Conservation (phyloP, 2,797 vertebrate species). For the Aplochiton taeniatus region DNA sequence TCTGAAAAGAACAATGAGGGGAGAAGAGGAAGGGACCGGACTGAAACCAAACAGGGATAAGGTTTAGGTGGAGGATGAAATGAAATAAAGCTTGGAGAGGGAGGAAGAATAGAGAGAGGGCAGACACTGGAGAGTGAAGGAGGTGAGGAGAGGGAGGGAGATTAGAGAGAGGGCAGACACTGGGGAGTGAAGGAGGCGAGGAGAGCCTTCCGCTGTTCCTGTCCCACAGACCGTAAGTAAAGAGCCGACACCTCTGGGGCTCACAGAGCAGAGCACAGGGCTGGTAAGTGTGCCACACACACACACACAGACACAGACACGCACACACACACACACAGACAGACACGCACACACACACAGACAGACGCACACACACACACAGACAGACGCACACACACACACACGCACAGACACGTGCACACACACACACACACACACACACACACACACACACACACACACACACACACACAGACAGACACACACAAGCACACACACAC, state of each 20-base stretch:
- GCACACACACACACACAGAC: slow-evolving; percentile 3
- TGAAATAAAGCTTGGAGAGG: too few relatives aligned
- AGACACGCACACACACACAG: background rate
- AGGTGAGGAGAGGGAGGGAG: background rate
- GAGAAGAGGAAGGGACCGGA: too few relatives aligned
- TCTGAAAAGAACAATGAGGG: too few relatives aligned
- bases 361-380: slow-evolving; percentile 1
- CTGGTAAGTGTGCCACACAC: background rate
- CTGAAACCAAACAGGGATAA: too few relatives aligned
- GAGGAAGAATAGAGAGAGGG: too few relatives aligned
- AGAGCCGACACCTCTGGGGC: background rate
- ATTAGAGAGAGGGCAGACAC: too few relatives aligned
- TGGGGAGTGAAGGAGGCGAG: background rate
- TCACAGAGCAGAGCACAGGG: too few relatives aligned
- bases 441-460: background rate
- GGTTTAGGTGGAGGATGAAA: too few relatives aligned
- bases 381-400: background rate
- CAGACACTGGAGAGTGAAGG: background rate
- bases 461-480: slow-evolving; percentile 2
- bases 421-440: background rate
- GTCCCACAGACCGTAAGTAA: background rate
- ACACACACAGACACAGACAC: background rate
- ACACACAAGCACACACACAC: background rate
- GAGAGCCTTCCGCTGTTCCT: background rate
- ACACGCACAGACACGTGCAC: background rate